Evolutionary conservation across 2,888 invertebrate genomes (phyloP).

Genomic region (Leptopilina syphax): DNA sequence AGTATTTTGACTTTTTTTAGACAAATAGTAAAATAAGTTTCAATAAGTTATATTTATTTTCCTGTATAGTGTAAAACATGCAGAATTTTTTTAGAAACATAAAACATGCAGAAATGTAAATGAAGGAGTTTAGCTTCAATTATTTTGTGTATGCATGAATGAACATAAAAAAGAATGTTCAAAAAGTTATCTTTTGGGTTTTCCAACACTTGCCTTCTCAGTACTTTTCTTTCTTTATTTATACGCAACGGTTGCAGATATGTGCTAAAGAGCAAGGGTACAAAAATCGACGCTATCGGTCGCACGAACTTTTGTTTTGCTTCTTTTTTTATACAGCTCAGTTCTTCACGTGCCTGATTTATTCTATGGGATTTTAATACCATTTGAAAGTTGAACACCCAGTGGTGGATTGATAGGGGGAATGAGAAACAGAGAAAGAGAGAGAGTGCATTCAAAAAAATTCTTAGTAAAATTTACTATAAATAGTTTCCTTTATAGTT

Average conservation of each 20-base stretch:
- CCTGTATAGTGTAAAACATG: too few relatives aligned
- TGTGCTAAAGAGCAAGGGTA: background rate
- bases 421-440: background rate
- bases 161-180: background rate
- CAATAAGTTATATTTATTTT: too few relatives aligned
- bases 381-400: slow-evolving; percentile 41
- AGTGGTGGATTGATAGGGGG: slow-evolving; percentile 1
- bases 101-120: background rate
- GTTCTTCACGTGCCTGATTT: slow-evolving; percentile 43
- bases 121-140: background rate
- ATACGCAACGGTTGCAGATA: background rate
- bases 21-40: too few relatives aligned
- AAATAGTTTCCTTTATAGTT: too few relatives aligned
- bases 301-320: slow-evolving; percentile 3
- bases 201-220: background rate
- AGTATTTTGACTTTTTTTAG: too few relatives aligned
- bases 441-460: background rate
- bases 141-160: background rate
- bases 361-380: slow-evolving; percentile 49
- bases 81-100: background rate
- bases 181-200: background rate
- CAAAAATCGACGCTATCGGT: slow-evolving; percentile 9
- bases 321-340: background rate
- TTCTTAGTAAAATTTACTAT: too few relatives aligned
- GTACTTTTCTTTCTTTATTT: background rate